phyloP scores from a whole-genome alignment of 2,113 vertebrate species.

The Microcebus murinus region DNA sequence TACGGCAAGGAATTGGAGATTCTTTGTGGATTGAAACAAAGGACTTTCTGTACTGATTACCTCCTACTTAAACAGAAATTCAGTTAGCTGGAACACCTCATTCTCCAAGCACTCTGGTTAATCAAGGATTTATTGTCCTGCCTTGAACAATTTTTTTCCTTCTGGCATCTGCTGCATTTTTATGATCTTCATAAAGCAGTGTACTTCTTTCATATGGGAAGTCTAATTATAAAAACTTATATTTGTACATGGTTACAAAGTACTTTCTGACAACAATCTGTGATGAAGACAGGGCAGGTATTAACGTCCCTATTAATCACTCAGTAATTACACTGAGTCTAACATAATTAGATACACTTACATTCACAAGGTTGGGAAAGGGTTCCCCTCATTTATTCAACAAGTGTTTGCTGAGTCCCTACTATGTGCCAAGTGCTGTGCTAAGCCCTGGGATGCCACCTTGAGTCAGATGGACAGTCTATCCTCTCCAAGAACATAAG shows the following conservation, averaged over 20 bases:
- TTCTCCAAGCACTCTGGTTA: conserved; percentile 7
- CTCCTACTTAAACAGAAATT: not conserved
- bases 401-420: not conserved
- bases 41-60: not conserved
- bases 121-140: conserved; percentile 30
- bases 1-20: not conserved
- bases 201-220: not conserved
- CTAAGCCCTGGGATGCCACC: not conserved
- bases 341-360: not conserved
- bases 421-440: not conserved
- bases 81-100: not conserved
- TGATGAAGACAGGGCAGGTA: not conserved
- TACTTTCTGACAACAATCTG: not conserved
- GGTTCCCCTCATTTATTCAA: not conserved
- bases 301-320: not conserved
- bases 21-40: not conserved
- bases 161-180: conserved; percentile 55
- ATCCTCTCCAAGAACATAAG: not conserved
- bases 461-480: not conserved
- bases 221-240: conserved; percentile 35
- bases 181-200: conserved; percentile 38
- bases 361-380: not conserved
- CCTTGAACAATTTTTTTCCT: conserved; percentile 39
- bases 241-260: not conserved
- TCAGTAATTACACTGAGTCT: not conserved